phyloP scores from a whole-genome alignment of 2,113 vertebrate species.

The Platanista minor region DNA sequence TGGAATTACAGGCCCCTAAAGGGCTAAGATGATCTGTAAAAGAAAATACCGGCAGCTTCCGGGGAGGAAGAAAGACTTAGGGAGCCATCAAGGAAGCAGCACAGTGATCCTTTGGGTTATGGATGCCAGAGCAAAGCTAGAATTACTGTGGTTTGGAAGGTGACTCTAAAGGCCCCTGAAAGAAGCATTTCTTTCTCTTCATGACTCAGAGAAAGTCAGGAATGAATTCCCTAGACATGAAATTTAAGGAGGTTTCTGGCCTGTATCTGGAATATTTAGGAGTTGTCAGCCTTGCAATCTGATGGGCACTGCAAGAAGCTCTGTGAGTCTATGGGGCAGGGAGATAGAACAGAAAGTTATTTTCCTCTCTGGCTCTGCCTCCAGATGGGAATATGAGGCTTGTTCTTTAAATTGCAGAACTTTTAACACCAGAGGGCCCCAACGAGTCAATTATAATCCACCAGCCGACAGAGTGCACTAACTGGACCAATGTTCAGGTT shows the following conservation, averaged over 20 bases:
- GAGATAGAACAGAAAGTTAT: slow-evolving; percentile 50
- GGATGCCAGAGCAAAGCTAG: slow-evolving; percentile 60
- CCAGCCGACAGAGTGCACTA: background rate
- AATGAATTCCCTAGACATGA: slow-evolving; percentile 70
- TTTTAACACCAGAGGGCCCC: background rate
- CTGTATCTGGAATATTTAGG: slow-evolving; percentile 67
- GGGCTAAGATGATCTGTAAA: slow-evolving; percentile 38
- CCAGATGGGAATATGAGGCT: background rate
- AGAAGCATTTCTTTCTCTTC: slow-evolving; percentile 70
- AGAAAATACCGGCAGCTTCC: slow-evolving; percentile 2
- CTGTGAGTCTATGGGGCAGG: slow-evolving; percentile 16
- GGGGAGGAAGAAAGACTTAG: background rate
- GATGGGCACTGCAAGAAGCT: slow-evolving; percentile 55
- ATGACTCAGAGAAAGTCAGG: slow-evolving; percentile 73
- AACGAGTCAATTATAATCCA: background rate
- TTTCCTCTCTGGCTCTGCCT: slow-evolving; percentile 24
- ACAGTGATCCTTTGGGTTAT: background rate
- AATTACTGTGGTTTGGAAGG: slow-evolving; percentile 73
- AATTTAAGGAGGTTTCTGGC: slow-evolving; percentile 71
- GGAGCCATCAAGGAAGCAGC: background rate
- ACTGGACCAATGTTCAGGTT: background rate
- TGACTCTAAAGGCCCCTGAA: slow-evolving; percentile 40
- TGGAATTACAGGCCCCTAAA: slow-evolving; percentile 23
- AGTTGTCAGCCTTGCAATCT: slow-evolving; percentile 69
- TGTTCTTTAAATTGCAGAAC: background rate